Evolutionary conservation across 1,140 invertebrate species (phyloP).

Genomic region (Melanaphis sacchari): DNA sequence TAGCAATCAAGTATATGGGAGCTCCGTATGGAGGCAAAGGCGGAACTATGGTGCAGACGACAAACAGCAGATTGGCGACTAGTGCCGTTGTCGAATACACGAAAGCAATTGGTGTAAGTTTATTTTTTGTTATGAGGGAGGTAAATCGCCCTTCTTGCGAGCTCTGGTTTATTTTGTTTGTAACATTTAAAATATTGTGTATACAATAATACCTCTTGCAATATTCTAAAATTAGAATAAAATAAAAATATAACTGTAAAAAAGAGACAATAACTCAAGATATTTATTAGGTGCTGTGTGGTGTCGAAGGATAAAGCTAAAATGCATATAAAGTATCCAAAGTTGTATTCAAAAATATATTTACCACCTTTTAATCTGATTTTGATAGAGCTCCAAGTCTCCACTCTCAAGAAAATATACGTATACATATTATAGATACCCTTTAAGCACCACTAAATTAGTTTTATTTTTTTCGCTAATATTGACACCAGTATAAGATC

Average conservation of each 20-base stretch:
- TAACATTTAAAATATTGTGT: not conserved
- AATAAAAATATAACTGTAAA: not conserved
- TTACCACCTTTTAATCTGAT: not conserved
- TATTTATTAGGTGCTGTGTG: too few relatives aligned
- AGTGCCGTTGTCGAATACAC: not conserved
- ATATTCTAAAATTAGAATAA: not conserved
- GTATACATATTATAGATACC: too few relatives aligned
- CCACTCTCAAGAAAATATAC: too few relatives aligned
- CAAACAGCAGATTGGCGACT: not conserved
- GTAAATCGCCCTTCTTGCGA: not conserved
- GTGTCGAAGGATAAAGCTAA: too few relatives aligned
- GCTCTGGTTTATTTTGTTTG: not conserved
- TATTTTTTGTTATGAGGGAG: too few relatives aligned
- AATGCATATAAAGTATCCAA: too few relatives aligned
- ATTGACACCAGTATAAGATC: not conserved
- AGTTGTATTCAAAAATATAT: not conserved
- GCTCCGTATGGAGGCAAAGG: not conserved
- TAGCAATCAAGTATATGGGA: not conserved
- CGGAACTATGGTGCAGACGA: not conserved
- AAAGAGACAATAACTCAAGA: not conserved
- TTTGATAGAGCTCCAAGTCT: not conserved
- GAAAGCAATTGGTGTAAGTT: not conserved
- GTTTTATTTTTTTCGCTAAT: not conserved
- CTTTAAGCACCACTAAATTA: not conserved
- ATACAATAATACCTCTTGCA: not conserved